A percentile compares a stretch with the other conserved stretches of the same genome.
These are phyloP conservation scores for Trialeurodes vaporariorum DNA, from an alignment of 1,140 invertebrate genomes.

Conservation along the genomic window DNA sequence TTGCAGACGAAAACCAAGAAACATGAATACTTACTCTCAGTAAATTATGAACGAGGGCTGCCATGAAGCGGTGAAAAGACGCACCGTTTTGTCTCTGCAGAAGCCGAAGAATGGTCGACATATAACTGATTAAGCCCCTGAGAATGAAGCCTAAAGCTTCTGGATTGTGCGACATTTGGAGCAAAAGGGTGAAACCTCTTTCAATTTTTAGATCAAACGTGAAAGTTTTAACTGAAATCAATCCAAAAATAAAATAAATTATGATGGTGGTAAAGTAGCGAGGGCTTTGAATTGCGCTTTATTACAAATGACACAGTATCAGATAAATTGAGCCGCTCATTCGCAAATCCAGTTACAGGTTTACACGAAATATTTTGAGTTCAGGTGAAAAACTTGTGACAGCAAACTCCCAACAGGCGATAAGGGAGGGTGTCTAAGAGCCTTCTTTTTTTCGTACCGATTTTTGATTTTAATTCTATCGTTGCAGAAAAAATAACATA, in stretches of 20 bases:
- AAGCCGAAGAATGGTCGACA: slow-evolving; percentile 37
- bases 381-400: no score
- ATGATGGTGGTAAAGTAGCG: background rate
- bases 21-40: slow-evolving; percentile 42
- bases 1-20: no score
- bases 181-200: slow-evolving; percentile 37
- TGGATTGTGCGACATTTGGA: slow-evolving; percentile 44
- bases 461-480: no score
- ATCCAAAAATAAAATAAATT: background rate
- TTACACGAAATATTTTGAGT: no score
- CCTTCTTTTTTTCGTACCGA: no score
- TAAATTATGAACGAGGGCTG: slow-evolving; percentile 40
- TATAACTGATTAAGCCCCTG: slow-evolving; percentile 37
- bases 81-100: slow-evolving; percentile 36
- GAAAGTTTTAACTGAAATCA: slow-evolving; percentile 5
- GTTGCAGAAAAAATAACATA: no score
- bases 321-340: no score
- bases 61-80: slow-evolving; percentile 36
- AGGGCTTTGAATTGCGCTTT: no score
- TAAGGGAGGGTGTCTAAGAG: no score
- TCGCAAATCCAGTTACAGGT: no score
- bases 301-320: no score
- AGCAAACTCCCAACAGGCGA: no score
- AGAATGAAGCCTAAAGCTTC: slow-evolving; percentile 46
- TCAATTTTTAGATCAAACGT: slow-evolving; percentile 35